These are phyloP conservation scores for Cyphomyrus plagiostoma DNA, from an alignment of 2,113 vertebrate genomes.

Conservation along the genomic window DNA sequence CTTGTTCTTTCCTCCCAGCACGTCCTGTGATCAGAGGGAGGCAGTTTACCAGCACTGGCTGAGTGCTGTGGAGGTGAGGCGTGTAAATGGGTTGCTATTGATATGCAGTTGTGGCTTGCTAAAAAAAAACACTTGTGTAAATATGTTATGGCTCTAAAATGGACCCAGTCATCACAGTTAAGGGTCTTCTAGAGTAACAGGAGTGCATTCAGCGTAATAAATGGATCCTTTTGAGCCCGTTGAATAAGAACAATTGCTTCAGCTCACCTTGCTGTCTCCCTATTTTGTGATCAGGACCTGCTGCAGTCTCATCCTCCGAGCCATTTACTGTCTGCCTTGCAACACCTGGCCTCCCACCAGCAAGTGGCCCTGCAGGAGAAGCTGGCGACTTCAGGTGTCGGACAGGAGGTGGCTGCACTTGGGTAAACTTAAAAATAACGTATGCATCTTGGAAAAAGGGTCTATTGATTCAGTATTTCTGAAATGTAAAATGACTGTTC, in stretches of 20 bases:
- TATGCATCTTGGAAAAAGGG: neutral
- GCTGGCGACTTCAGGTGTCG: conserved; percentile 50
- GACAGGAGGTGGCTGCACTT: conserved; percentile 51
- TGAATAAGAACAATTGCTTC: neutral
- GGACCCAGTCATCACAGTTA: neutral
- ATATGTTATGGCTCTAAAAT: neutral
- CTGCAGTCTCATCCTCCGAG: conserved; percentile 60
- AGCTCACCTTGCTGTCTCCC: neutral
- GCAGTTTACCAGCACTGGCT: conserved; percentile 68
- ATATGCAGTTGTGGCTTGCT: neutral
- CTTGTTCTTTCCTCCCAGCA: conserved; percentile 35
- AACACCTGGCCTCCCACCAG: conserved; percentile 63
- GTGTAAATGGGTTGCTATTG: neutral
- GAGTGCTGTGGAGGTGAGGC: conserved; percentile 65
- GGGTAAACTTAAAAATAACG: conserved; percentile 40
- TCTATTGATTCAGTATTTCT: neutral
- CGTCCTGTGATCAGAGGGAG: conserved; percentile 53
- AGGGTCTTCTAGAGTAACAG: neutral
- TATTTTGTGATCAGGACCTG: conserved; percentile 54
- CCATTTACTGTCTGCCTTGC: conserved; percentile 67
- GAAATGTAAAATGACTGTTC: neutral
- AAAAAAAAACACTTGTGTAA: neutral
- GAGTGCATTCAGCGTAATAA: neutral
- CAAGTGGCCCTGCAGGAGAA: conserved; percentile 60
- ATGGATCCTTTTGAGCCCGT: neutral